A percentile compares a stretch with the other conserved stretches of the same genome.
These are phyloP conservation scores for Drosophila parthenogenetica DNA, from an alignment of 2,888 invertebrate species.

Conservation along the genomic window DNA sequence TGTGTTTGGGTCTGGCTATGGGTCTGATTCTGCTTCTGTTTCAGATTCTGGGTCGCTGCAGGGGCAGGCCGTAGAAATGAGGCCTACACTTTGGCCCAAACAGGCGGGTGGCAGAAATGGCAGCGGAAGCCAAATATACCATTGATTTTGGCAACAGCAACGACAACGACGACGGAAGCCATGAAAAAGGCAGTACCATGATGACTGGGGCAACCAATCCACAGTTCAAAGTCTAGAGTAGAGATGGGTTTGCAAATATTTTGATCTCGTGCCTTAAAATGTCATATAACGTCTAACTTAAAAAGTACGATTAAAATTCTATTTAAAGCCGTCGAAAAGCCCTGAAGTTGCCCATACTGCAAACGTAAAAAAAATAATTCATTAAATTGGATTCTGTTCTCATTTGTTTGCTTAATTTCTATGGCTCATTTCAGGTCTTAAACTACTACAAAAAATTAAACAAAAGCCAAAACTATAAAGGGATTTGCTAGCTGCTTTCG, in stretches of 20 bases:
- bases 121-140: constrained; percentile 73
- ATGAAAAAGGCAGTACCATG: constrained; percentile 60
- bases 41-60: neutral
- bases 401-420: too few relatives aligned
- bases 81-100: constrained; percentile 9
- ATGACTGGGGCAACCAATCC: neutral
- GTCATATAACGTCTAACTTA: too few relatives aligned
- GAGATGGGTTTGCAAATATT: neutral
- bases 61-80: neutral
- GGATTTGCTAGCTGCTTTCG: too few relatives aligned
- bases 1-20: neutral
- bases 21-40: neutral
- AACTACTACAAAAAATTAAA: too few relatives aligned
- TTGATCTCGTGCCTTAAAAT: too few relatives aligned
- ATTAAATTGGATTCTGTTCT: too few relatives aligned
- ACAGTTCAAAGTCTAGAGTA: neutral
- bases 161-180: constrained; percentile 69
- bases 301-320: too few relatives aligned
- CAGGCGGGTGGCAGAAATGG: constrained; percentile 39
- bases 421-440: too few relatives aligned
- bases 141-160: constrained; percentile 76
- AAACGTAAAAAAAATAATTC: too few relatives aligned
- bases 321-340: too few relatives aligned
- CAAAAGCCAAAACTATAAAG: too few relatives aligned
- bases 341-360: too few relatives aligned